Evolutionary conservation across 2,797 vertebrate genomes (phyloP).

Genomic region (Amblyopsis hoosieri): DNA sequence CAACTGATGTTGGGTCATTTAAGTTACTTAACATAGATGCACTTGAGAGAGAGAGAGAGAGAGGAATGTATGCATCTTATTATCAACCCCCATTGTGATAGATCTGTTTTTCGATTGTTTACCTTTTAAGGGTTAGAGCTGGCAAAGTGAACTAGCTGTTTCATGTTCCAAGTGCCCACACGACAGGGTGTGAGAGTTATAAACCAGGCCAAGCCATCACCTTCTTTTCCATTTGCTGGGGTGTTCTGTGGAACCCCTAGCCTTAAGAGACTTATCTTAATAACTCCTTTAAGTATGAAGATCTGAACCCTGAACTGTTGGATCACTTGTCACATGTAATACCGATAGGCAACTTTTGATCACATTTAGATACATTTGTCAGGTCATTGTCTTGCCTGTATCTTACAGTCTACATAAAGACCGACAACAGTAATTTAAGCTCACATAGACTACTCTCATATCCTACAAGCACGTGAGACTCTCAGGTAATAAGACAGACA

Average conservation of each 20-base stretch:
- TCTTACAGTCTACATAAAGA: too few relatives aligned
- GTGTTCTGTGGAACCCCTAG: neutral
- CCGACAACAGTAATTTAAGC: neutral
- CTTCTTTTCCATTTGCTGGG: constrained; percentile 12
- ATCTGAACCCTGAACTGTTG: too few relatives aligned
- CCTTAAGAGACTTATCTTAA: neutral
- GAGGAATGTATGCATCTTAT: constrained; percentile 61
- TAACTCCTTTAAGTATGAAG: too few relatives aligned
- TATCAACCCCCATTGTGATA: constrained; percentile 42
- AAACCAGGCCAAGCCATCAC: constrained; percentile 18
- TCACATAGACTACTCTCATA: constrained; percentile 20
- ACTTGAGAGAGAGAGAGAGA: constrained; percentile 39
- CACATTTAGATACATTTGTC: neutral
- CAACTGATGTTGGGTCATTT: constrained; percentile 27
- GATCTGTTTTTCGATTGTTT: constrained; percentile 4
- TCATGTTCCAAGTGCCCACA: constrained; percentile 34
- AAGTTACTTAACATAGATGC: neutral
- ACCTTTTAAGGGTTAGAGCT: constrained; percentile 61
- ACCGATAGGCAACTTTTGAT: too few relatives aligned
- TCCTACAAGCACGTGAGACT: neutral
- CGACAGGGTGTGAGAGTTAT: constrained; percentile 21
- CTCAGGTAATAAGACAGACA: constrained; percentile 12
- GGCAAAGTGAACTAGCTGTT: constrained; percentile 33
- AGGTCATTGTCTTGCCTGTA: neutral
- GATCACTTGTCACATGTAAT: too few relatives aligned